Evolutionary conservation across 2,888 invertebrate species (phyloP), one percentile per base, ranked within the genome.

Genomic region (Nudaria mundana): DNA sequence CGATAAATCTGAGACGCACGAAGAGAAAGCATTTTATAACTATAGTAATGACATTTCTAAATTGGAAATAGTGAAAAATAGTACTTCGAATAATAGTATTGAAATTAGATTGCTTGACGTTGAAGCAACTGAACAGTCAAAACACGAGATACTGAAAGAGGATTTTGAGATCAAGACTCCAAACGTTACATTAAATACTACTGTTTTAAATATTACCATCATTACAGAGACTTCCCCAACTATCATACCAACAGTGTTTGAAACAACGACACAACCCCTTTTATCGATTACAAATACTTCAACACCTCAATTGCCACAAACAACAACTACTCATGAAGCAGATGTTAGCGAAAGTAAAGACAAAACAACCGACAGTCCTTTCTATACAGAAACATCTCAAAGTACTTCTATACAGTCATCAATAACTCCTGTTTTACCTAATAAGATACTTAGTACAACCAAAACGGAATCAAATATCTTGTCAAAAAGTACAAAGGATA

Each of bases 241-340:
- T 30, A 43, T 57, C 8, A 44, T 59, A 23, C 60, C 69, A 5
- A 65, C 61, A 10, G 59, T 66, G 26, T 67, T 76, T 46, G 81
- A 81, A 58, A 49, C 79, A 7, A 76, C 81, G 1, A 84, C 86
- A 2, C 73, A 70, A 61, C 45, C 65, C 26, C 79, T 81, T 3
- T 39, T 62, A 26, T 66, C 69, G 30, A 59, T 68, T 30, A 59
- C 69, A 22, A 68, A 71, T 25, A 44, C 51, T 14, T 24, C 32
- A 7, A 25, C 33, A 13, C n/a, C n/a, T n/a, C 38, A 15, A 26
- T 13, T 15, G 14, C 2, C 29, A 0, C 12, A 16, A 8, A 12
- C 31, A 7, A 26, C 31, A 23, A 37, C 26, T 11, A 44, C 41
- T 14, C 31, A 46, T 22, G 5, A 30, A 6, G n/a, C 16, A 7